phyloP scores from a whole-genome alignment of 2,113 vertebrate species.

The Sander vitreus region DNA sequence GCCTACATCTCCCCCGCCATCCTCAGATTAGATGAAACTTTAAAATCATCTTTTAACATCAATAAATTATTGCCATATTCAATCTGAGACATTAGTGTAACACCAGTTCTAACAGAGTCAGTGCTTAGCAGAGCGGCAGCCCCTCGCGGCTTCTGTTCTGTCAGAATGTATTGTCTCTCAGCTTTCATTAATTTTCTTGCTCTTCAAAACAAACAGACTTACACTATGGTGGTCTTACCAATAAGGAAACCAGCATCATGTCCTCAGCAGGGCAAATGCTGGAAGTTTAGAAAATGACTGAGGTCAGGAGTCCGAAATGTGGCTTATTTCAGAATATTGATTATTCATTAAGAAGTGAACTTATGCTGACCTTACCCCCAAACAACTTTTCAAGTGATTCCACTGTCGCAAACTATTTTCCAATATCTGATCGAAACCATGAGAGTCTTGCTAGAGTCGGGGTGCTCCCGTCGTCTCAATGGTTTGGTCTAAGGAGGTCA shows the following conservation, averaged over 20 bases:
- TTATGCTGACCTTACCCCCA: no score
- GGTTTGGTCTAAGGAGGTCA: no score
- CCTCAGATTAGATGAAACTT: slow-evolving; percentile 28
- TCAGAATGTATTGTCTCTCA: slow-evolving; percentile 16
- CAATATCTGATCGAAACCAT: no score
- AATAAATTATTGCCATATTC: slow-evolving; percentile 45
- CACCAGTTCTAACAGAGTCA: slow-evolving; percentile 5
- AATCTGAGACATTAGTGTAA: slow-evolving; percentile 14
- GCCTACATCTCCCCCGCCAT: not conserved
- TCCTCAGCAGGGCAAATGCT: not conserved
- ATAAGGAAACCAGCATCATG: not conserved
- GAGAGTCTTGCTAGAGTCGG: no score
- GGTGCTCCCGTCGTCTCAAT: no score
- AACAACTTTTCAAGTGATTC: no score
- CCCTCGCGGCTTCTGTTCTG: slow-evolving; percentile 18
- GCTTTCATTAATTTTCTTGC: not conserved
- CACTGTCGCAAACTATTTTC: no score
- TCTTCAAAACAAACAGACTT: not conserved
- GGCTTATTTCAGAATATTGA: not conserved
- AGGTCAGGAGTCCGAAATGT: not conserved
- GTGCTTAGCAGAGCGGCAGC: not conserved
- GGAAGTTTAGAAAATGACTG: not conserved
- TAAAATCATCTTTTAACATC: slow-evolving; percentile 30
- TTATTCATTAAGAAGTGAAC: not conserved
- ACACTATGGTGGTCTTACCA: no score